phyloP scores from a whole-genome alignment of 1,140 invertebrate genomes.

The Periplaneta americana region DNA sequence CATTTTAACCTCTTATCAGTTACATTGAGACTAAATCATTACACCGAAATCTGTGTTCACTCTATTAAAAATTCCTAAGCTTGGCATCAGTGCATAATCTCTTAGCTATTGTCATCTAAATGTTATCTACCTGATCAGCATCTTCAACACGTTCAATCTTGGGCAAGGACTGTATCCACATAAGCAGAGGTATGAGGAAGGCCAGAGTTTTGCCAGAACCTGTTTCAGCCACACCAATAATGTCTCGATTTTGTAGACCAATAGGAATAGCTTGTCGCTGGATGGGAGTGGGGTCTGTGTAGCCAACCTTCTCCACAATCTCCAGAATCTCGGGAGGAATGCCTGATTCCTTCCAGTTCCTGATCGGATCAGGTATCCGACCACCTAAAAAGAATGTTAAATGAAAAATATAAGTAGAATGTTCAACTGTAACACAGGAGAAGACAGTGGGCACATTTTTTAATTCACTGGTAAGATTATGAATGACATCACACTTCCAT shows the following conservation, averaged over 20 bases:
- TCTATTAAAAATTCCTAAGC: too few relatives aligned
- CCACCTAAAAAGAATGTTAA: slow-evolving; percentile 71
- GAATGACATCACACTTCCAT: too few relatives aligned
- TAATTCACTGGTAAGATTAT: too few relatives aligned
- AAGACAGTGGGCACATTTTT: too few relatives aligned
- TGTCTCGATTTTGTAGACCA: slow-evolving; percentile 90
- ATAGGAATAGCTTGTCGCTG: slow-evolving; percentile 99
- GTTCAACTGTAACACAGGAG: too few relatives aligned
- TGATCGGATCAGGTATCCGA: slow-evolving; percentile 91
- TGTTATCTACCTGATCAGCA: slow-evolving; percentile 60
- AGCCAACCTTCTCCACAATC: slow-evolving; percentile 93
- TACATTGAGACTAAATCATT: too few relatives aligned
- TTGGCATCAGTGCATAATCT: too few relatives aligned
- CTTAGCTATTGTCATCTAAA: too few relatives aligned
- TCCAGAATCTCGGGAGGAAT: slow-evolving; percentile 90
- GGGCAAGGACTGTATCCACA: slow-evolving; percentile 97
- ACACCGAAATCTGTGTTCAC: too few relatives aligned
- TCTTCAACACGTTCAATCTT: slow-evolving; percentile 91
- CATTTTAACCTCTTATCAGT: too few relatives aligned
- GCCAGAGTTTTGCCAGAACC: slow-evolving; percentile 98
- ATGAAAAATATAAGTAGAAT: too few relatives aligned
- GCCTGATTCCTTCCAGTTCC: slow-evolving; percentile 92
- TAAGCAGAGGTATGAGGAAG: slow-evolving; percentile 93
- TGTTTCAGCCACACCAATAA: slow-evolving; percentile 99
- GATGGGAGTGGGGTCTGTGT: slow-evolving; percentile 98